Evolutionary conservation across 2,888 invertebrate genomes (phyloP).

Genomic region (Buathra laborator): DNA sequence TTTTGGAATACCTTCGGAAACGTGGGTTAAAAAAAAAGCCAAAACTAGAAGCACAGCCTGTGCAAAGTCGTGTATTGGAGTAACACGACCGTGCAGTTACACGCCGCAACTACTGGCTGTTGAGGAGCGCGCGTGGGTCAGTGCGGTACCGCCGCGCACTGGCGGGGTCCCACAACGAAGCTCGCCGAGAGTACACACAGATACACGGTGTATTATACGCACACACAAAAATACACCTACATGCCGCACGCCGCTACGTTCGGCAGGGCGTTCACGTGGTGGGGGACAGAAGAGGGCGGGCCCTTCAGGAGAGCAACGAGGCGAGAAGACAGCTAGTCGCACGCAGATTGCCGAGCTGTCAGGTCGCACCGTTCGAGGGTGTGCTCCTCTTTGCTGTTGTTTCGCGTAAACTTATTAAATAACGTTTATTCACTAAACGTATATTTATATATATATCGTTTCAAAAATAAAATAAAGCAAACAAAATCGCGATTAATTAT

Average conservation of each 20-base stretch:
- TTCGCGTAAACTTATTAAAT: constrained; percentile 37
- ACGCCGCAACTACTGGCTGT: constrained; percentile 9
- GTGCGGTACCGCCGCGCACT: constrained; percentile 40
- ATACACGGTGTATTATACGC: not conserved
- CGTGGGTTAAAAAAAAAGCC: not conserved
- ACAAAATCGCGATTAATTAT: too few species aligned
- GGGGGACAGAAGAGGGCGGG: constrained; percentile 76
- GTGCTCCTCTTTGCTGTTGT: constrained; percentile 48
- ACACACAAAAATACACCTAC: constrained; percentile 33
- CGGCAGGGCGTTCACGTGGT: constrained; percentile 66
- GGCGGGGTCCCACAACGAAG: constrained; percentile 6
- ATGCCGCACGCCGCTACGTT: constrained; percentile 52
- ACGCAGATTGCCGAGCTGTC: constrained; percentile 82
- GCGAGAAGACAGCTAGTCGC: constrained; percentile 82
- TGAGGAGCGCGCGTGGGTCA: constrained; percentile 52
- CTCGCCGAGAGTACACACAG: not conserved
- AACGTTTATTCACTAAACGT: not conserved
- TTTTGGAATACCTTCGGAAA: too few species aligned
- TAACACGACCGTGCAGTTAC: not conserved
- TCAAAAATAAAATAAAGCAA: not conserved
- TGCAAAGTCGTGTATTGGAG: not conserved
- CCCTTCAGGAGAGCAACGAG: constrained; percentile 84
- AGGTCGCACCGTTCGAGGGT: constrained; percentile 72
- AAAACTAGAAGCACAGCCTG: not conserved
- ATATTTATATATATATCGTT: not conserved